Conservation (phyloP, 2,888 invertebrate species). For the Aphodius granarius region DNA sequence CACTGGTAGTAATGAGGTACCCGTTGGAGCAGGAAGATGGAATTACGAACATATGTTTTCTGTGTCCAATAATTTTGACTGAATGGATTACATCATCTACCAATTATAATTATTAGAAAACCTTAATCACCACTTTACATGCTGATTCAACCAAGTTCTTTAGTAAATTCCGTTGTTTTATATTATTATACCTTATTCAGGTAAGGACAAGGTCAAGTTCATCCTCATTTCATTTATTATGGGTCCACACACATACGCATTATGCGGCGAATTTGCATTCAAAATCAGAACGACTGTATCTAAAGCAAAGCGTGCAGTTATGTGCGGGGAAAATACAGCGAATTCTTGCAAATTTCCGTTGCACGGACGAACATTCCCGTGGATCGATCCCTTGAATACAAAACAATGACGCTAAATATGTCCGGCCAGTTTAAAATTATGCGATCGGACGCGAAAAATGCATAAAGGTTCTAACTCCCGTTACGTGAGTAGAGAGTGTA, state of each 20-base stretch:
- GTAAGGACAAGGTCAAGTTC: neutral
- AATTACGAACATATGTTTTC: too few species aligned
- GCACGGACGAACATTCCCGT: slow-evolving; percentile 1
- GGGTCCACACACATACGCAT: neutral
- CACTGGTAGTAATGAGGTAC: neutral
- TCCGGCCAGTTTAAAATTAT: slow-evolving; percentile 9
- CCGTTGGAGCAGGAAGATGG: too few species aligned
- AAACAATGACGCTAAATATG: slow-evolving; percentile 14
- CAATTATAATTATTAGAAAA: too few species aligned
- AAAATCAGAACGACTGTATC: slow-evolving; percentile 4
- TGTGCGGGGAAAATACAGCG: neutral
- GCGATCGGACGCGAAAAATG: slow-evolving; percentile 8
- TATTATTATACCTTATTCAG: neutral
- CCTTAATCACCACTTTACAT: too few species aligned
- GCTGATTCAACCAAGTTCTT: too few species aligned
- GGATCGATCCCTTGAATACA: slow-evolving; percentile 14
- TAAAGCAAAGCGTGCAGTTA: slow-evolving; percentile 10
- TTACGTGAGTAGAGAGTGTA: slow-evolving; percentile 6
- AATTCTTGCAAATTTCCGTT: slow-evolving; percentile 6
- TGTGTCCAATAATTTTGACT: too few species aligned
- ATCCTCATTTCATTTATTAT: neutral
- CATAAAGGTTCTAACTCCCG: slow-evolving; percentile 7
- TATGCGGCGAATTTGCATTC: slow-evolving; percentile 7
- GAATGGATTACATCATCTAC: too few species aligned
- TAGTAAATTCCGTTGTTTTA: too few species aligned